These are phyloP conservation scores for Orius insidiosus DNA, from an alignment of 1,140 invertebrate species.

Conservation along the genomic window DNA sequence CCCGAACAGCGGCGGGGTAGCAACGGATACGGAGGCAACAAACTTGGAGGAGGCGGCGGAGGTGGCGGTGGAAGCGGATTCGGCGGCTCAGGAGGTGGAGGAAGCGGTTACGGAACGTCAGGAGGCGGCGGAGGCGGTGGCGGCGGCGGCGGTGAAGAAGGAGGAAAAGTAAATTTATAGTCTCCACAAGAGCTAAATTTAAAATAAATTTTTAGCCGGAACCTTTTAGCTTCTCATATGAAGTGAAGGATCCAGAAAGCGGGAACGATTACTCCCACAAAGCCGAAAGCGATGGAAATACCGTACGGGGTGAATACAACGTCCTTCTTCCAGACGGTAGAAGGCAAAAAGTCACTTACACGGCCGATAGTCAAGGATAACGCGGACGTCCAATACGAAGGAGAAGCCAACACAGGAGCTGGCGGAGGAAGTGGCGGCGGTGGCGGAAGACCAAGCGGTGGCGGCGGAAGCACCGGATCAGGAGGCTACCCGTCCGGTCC, in stretches of 20 bases:
- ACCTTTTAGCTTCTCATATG: slow-evolving; percentile 61
- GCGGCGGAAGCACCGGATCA: slow-evolving; percentile 15
- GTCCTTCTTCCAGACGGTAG: slow-evolving; percentile 57
- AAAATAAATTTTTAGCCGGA: slow-evolving; percentile 41
- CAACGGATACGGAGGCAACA: slow-evolving; percentile 7
- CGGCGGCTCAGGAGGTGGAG: not conserved
- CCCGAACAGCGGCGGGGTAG: slow-evolving; percentile 6
- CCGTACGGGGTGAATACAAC: slow-evolving; percentile 49
- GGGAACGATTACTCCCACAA: slow-evolving; percentile 53
- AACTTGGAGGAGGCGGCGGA: slow-evolving; percentile 8
- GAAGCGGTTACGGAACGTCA: not conserved
- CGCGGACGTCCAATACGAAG: slow-evolving; percentile 28
- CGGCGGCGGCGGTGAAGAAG: slow-evolving; percentile 14
- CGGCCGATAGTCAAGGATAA: slow-evolving; percentile 28
- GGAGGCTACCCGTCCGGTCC: slow-evolving; percentile 12
- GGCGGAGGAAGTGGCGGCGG: slow-evolving; percentile 15
- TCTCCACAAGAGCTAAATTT: too few species aligned
- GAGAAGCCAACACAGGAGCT: slow-evolving; percentile 21
- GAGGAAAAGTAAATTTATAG: slow-evolving; percentile 9
- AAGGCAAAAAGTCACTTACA: slow-evolving; percentile 31
- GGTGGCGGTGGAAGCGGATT: slow-evolving; percentile 2
- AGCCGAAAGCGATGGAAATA: slow-evolving; percentile 54
- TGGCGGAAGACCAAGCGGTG: slow-evolving; percentile 18
- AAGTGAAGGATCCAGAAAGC: slow-evolving; percentile 52
- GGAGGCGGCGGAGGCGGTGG: slow-evolving; percentile 11